A percentile compares a stretch with the other conserved stretches of the same genome.
Conservation (phyloP, 1,140 invertebrate genomes). For the Eueides isabella region DNA sequence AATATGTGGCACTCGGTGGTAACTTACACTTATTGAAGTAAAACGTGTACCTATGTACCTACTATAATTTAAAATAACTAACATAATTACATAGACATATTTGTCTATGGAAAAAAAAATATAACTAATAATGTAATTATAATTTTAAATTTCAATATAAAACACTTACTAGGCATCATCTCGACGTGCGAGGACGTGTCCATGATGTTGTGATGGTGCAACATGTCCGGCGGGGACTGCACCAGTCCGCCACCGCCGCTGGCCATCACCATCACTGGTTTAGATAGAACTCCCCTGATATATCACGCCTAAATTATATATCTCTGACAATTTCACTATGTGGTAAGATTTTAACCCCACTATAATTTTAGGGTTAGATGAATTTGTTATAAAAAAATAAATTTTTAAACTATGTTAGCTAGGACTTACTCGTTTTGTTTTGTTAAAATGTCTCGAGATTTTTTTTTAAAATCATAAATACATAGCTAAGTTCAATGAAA, state of each 20-base stretch:
- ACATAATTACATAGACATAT: not conserved
- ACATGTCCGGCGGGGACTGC: conserved; percentile 79
- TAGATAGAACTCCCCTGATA: conserved; percentile 33
- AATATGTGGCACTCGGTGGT: too few relatives aligned
- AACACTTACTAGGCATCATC: conserved; percentile 74
- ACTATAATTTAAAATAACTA: not conserved
- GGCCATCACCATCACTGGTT: conserved; percentile 77
- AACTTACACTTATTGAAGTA: too few relatives aligned
- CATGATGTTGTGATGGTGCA: conserved; percentile 78
- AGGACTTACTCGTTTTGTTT: conserved; percentile 10
- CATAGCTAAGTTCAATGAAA: not conserved
- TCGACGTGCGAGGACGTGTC: conserved; percentile 77
- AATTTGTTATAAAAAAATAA: not conserved
- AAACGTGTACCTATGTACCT: too few relatives aligned
- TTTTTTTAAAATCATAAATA: not conserved
- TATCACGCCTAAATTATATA: conserved; percentile 21
- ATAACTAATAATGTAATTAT: too few relatives aligned
- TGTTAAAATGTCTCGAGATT: not conserved
- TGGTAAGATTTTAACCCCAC: conserved; percentile 1
- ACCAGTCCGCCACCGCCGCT: conserved; percentile 78
- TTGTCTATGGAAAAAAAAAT: too few relatives aligned
- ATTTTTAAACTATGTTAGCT: not conserved
- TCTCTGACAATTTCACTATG: conserved; percentile 8
- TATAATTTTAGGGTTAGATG: not conserved
- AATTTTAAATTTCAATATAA: not conserved